Conservation (phyloP, 1,140 invertebrate genomes). For the Drosophila bocki region DNA sequence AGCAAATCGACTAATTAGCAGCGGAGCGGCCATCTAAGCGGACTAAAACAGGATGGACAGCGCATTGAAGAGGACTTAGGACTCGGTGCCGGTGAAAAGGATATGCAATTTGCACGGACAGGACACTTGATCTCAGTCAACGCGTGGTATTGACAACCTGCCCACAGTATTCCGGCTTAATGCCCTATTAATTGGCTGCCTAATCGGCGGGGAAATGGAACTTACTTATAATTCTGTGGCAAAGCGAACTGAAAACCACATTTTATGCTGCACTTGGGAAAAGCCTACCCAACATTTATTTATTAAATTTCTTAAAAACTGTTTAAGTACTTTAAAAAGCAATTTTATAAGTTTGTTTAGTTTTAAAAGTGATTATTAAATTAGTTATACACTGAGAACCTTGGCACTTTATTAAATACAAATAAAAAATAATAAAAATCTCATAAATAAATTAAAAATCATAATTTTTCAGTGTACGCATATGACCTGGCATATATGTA, state of each 20-base stretch:
- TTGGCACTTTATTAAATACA: not conserved
- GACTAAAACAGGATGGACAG: conserved; percentile 25
- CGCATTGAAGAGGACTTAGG: not conserved
- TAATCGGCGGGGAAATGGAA: conserved; percentile 1
- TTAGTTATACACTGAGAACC: not conserved
- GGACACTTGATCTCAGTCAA: conserved; percentile 51
- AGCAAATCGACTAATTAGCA: conserved; percentile 71
- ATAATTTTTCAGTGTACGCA: not conserved
- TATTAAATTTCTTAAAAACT: not conserved
- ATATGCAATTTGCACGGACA: conserved; percentile 66
- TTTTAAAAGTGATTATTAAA: not conserved
- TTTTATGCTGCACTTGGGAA: not conserved
- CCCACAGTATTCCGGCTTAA: conserved; percentile 38
- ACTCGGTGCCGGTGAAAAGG: conserved; percentile 35
- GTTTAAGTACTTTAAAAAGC: not conserved
- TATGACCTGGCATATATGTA: conserved; percentile 11
- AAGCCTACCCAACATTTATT: not conserved
- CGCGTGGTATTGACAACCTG: conserved; percentile 29
- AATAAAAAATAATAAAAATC: no score
- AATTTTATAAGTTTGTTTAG: no score
- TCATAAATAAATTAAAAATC: not conserved
- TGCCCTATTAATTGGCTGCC: conserved; percentile 67
- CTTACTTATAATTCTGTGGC: conserved; percentile 1
- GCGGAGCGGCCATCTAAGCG: conserved; percentile 45
- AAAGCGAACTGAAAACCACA: not conserved